Evolutionary conservation across 1,140 invertebrate species (phyloP), one percentile per base, ranked within the genome.

Genomic region (Papilio polyxenes): DNA sequence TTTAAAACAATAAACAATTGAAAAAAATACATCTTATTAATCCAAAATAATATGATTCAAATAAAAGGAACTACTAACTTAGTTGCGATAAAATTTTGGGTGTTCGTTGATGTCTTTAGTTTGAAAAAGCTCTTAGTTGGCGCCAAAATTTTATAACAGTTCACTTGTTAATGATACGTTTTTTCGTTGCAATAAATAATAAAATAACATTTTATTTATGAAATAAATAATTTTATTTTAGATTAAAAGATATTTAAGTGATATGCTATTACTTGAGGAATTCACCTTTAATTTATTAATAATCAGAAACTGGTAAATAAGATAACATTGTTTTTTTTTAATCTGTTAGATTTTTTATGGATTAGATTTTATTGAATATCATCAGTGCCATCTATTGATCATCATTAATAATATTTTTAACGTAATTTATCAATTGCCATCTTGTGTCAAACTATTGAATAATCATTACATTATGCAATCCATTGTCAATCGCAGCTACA

Each of bases 21-120:
- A 31, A 6, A 1, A 59, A 59, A 59, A 20, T n/a, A n/a, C 6
- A 56, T 56, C 4, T 56, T 56, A n/a, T 56, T 56, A 6, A 56
- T 56, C 6, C 15, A n/a, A n/a, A 56, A 4, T 1, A 4, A 6
- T 17, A n/a, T 48, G 72, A 48, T 6, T 48, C 7, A 75, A 75
- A 75, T 49, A 3, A 8, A 1, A 59, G 5, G 0, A 31, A 31
- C 2, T 59, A 23, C 0, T 15, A 69, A 69, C 23, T 69, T 65
- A 65, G 8, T 37, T 69, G 65, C 37, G 65, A 69, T 69, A 69
- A 78, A 56, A 49, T 80, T 80, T 80, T 10, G 59, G 40, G 15
- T 31, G 78, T 15, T 65, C 78, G 78, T 80, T 80, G 78, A 80
- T 48, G 78, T 80, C 78, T 80, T 80, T 80, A 44, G 37, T 80